Percentiles rank a stretch among this genome's conserved stretches.
Evolutionary conservation across 2,888 invertebrate species (phyloP).

Genomic region (Standfussiana lucernea): DNA sequence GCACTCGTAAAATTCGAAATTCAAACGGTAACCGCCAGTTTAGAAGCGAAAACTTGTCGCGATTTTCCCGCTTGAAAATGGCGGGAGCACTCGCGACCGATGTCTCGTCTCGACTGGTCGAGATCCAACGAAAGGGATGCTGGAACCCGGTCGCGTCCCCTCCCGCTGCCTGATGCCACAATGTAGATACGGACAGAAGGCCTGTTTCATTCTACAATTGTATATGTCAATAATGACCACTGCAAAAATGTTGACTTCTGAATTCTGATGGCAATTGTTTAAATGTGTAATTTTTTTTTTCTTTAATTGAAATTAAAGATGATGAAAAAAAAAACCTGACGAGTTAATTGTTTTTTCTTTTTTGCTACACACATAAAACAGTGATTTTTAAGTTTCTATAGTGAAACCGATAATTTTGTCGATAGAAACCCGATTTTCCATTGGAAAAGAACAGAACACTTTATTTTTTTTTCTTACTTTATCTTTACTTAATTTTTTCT

Average conservation of each 20-base stretch:
- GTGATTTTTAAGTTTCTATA: too few relatives aligned
- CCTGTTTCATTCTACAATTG: not conserved
- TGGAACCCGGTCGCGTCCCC: constrained; percentile 64
- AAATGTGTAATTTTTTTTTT: not conserved
- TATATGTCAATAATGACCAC: not conserved
- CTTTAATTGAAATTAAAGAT: not conserved
- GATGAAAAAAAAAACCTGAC: not conserved
- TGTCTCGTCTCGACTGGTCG: constrained; percentile 74
- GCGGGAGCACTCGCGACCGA: constrained; percentile 61
- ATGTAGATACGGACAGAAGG: constrained; percentile 32
- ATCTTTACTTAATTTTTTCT: too few relatives aligned
- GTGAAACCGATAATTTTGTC: too few relatives aligned
- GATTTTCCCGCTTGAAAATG: constrained; percentile 63
- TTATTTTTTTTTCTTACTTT: too few relatives aligned
- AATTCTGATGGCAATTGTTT: not conserved
- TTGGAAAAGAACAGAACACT: not conserved
- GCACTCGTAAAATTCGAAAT: constrained; percentile 53
- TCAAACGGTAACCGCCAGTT: constrained; percentile 46
- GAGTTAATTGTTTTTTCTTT: not conserved
- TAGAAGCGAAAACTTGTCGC: constrained; percentile 74
- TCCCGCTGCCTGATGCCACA: constrained; percentile 55
- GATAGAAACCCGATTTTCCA: too few relatives aligned
- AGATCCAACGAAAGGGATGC: constrained; percentile 70
- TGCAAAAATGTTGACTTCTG: not conserved
- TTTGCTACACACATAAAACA: not conserved